Base-by-base conservation (phyloP, 2,797 vertebrate genomes). In the Characodon lateralis region DNA sequence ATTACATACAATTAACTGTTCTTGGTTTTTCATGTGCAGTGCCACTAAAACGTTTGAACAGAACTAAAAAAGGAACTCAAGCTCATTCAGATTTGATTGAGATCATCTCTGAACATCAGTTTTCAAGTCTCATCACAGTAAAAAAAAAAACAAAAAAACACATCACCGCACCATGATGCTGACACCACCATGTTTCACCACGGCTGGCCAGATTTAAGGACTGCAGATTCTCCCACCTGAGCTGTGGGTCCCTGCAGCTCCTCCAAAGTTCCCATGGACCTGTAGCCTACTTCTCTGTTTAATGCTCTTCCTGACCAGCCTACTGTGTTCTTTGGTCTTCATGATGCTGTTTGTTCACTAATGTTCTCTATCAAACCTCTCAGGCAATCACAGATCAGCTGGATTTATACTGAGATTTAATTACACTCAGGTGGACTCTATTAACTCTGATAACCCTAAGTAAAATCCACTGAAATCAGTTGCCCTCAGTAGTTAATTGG, bases 331-430 rank as follows among this genome's bases (percentile, higher is more conserved):
- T 5, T 61, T 61, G 58, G n/a, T 31, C 58, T 35, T 63, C 26
- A 63, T 35, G 28, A 63, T 8, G 31, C 16, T 63, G 35, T 22
- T 39, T 24, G 31, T 66, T 66, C 59, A 8, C 31, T 20, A 16
- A 39, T 39, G 35, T 66, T 66, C 61, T 68, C 65, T 22, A n/a
- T 61, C n/a, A 59, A 28, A 59, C 58, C 58, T 59, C 58, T 26
- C 4, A 35, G 18, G 8, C 16, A 6, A 9, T 56, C 8, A 24
- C 9, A 5, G 2, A 46, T 6, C 24, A 16, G 22, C 16, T 20
- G 0, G 18, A 39, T 65, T 35, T 1, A 39, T 2, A 65, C 18
- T 22, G 31, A 65, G 31, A 22, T 65, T 41, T 20, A 66, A 66
- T 22, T 6, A 5, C 20, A 35, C 35, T 3, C 35, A 35, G 35